phyloP scores from a whole-genome alignment of 2,888 invertebrate genomes.

The Pristionchus mayeri region DNA sequence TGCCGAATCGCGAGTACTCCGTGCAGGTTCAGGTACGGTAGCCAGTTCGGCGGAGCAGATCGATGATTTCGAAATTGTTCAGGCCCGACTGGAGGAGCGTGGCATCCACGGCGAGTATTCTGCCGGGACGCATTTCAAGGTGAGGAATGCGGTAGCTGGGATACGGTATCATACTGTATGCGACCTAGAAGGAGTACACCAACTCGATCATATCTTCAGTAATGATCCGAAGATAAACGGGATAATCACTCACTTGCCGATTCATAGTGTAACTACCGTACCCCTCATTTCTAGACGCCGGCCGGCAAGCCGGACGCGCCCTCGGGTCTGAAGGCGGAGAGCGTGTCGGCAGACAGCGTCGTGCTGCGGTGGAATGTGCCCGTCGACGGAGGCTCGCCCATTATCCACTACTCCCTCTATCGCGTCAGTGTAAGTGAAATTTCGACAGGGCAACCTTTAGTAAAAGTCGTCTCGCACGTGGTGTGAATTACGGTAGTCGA shows the following conservation, averaged over 20 bases:
- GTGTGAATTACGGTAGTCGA: not conserved
- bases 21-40: constrained; percentile 54
- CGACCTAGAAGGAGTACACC: too few relatives aligned
- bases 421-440: constrained; percentile 55
- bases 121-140: constrained; percentile 83
- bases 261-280: not conserved
- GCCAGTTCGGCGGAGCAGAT: not conserved
- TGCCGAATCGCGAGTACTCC: constrained; percentile 69
- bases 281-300: constrained; percentile 83
- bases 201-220: too few relatives aligned
- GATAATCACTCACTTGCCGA: too few relatives aligned
- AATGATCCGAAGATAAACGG: too few relatives aligned
- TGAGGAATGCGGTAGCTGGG: constrained; percentile 75
- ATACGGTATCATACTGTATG: constrained; percentile 51
- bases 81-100: constrained; percentile 68
- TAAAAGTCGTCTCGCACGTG: not conserved
- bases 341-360: constrained; percentile 82
- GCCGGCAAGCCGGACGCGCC: constrained; percentile 86
- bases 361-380: constrained; percentile 87
- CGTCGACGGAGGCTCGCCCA: constrained; percentile 67
- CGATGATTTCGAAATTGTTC: constrained; percentile 46
- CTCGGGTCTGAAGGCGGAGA: constrained; percentile 52
- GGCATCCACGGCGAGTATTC: constrained; percentile 67
- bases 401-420: constrained; percentile 58
- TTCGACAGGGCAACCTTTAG: not conserved